Evolutionary conservation across 2,888 invertebrate genomes (phyloP), one percentile per base, ranked within the genome.

Genomic region (Agrilus mali): DNA sequence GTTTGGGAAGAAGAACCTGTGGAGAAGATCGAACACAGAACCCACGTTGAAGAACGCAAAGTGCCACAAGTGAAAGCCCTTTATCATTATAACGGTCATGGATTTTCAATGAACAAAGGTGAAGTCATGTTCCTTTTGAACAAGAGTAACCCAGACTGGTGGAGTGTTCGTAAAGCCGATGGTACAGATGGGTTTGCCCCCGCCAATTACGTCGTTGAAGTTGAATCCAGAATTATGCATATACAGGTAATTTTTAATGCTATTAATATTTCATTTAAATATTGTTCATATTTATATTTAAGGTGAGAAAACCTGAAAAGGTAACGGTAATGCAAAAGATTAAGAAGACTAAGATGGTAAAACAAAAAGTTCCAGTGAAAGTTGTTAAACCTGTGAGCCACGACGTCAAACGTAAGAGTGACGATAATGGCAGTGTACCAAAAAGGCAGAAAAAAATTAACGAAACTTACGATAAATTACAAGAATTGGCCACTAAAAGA

Each of bases 71-170:
- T 85, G 8, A 80, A 80, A 53, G 82, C 86, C 8, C 70, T 89
- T 39, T 96, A 95, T 69, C 82, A 87, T 12, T 97, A 94, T 73
- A 82, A 77, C 42, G 95, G 95, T 0, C 89, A 93, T 59, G 94
- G 93, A 38, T 88, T 95, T 72, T 80, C 81, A 39, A 88, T 94
- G 78, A 75, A 75, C 42, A 96, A 95, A 66, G 90, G 90, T 42
- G 94, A 96, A 69, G 60, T 65, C 2, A 88, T 97, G 87, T 83
- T 92, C 59, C 73, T 98, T 1, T 75, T 97, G 49, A 90, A 86
- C 62, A 93, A 93, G 69, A 94, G 92, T 7, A 97, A 96, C 68
- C 82, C 86, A 0, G 98, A 98, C 65, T 97, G 97, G 97, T 98
- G 98, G 98, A 90, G 90, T 56, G 89, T 96, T n/a, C 75, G 93